Percentiles rank a stretch among this genome's conserved stretches.
Evolutionary conservation across 2,113 vertebrate genomes (phyloP).

Genomic region (Apteryx owenii): DNA sequence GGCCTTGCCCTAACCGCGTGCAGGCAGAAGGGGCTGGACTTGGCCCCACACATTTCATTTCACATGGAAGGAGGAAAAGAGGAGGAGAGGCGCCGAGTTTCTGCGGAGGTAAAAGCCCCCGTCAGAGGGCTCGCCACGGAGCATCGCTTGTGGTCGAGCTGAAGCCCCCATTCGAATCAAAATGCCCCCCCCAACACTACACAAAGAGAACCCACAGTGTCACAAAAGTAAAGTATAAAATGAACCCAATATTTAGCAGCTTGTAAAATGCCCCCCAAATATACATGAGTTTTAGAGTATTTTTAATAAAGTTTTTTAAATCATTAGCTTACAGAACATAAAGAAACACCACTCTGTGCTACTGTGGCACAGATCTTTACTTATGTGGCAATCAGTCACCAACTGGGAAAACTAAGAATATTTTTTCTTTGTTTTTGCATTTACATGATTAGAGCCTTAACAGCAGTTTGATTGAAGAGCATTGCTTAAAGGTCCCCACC

Average conservation of each 20-base stretch:
- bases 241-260: not conserved
- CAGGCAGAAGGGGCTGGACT: not conserved
- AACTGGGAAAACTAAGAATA: not conserved
- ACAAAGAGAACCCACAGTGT: not conserved
- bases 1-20: too few relatives aligned
- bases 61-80: not conserved
- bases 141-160: not conserved
- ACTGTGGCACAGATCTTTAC: not conserved
- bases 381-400: slow-evolving; percentile 16
- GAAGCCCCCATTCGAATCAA: too few relatives aligned
- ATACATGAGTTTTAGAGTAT: not conserved
- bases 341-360: not conserved
- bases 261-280: not conserved
- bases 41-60: not conserved
- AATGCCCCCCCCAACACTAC: not conserved
- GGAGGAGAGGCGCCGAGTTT: not conserved
- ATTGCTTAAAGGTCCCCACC: slow-evolving; percentile 47
- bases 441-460: slow-evolving; percentile 64
- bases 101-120: too few relatives aligned
- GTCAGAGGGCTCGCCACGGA: too few relatives aligned
- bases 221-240: not conserved
- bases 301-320: not conserved
- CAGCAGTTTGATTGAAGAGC: slow-evolving; percentile 68
- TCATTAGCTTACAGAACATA: not conserved
- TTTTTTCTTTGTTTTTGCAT: not conserved